Evolutionary conservation across 2,888 invertebrate genomes (phyloP), one percentile per base, ranked within the genome.

Genomic region (Hypselothyrea guttata): DNA sequence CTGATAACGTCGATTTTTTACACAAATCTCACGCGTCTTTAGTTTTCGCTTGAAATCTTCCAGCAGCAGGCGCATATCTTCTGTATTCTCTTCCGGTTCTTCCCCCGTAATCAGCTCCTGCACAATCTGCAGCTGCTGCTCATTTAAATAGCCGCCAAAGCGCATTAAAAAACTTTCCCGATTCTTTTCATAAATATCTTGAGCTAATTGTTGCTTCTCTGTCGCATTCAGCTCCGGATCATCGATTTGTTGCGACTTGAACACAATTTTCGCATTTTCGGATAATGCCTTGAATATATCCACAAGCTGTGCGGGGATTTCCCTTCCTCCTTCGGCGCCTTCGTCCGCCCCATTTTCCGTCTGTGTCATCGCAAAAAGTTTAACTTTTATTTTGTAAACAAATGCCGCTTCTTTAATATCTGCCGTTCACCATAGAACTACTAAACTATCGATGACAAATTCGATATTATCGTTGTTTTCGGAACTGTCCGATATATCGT

Each of bases 171-270:
- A 98, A 28, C 92, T 91, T 7, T 92, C 91, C 9, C 94, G 93
- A 77, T 93, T 95, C 66, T 92, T 92, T 9, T 91, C 88, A 60
- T 94, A 93, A 7, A 95, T 86, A 12, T 93, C 91, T 44, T 90
- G 87, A 0, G 95, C 95, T 68, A 96, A 94, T 72, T 91, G 88
- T 73, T 92, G 91, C 90, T 96, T 97, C 76, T 97, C 95, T 12
- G 90, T 87, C 0, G 91, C 89, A 4, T 92, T 92, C 44, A 97
- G 88, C 84, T 97, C 96, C 0, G 92, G 92, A 88, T 97, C 96
- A 79, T 93, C 93, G 44, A 94, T 91, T 89, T 96, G 96, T 86
- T 97, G 95, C 83, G 94, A 95, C 90, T 95, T 96, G 79, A 97
- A 96, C 65, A 93, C 92, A 35, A 90, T 88, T 27, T 74, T 74